Conservation (phyloP, 1,140 invertebrate genomes). For the Myzus persicae region DNA sequence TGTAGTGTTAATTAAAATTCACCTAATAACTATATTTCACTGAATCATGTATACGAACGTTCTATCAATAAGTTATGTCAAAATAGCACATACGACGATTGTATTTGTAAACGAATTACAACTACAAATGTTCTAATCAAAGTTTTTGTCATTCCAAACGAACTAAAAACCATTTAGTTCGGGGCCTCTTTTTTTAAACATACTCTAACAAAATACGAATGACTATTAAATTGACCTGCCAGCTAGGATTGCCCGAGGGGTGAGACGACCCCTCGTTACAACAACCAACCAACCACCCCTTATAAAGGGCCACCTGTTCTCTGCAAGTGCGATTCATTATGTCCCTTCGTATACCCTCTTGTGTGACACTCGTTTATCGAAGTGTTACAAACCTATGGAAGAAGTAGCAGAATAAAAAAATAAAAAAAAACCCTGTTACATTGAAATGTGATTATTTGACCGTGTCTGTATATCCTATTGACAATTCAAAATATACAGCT, state of each 20-base stretch:
- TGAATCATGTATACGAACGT: not conserved
- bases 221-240: conserved; percentile 59
- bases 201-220: conserved; percentile 58
- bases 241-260: conserved; percentile 30
- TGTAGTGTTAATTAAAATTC: not conserved
- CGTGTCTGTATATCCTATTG: not conserved
- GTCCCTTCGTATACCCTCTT: conserved; percentile 40
- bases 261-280: conserved; percentile 52
- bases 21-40: not conserved
- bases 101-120: conserved; percentile 22
- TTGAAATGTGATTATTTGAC: conserved; percentile 36
- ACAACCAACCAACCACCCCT: conserved; percentile 48
- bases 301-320: conserved; percentile 57
- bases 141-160: conserved; percentile 21
- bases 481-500: not conserved
- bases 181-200: conserved; percentile 43
- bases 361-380: conserved; percentile 49
- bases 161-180: conserved; percentile 56
- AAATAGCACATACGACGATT: not conserved
- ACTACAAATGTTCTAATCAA: conserved; percentile 37
- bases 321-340: conserved; percentile 58
- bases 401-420: conserved; percentile 44
- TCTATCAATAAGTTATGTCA: not conserved
- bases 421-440: conserved; percentile 19
- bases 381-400: conserved; percentile 38